Evolutionary conservation across 2,113 vertebrate genomes (phyloP).

Genomic region (Camelus bactrianus): DNA sequence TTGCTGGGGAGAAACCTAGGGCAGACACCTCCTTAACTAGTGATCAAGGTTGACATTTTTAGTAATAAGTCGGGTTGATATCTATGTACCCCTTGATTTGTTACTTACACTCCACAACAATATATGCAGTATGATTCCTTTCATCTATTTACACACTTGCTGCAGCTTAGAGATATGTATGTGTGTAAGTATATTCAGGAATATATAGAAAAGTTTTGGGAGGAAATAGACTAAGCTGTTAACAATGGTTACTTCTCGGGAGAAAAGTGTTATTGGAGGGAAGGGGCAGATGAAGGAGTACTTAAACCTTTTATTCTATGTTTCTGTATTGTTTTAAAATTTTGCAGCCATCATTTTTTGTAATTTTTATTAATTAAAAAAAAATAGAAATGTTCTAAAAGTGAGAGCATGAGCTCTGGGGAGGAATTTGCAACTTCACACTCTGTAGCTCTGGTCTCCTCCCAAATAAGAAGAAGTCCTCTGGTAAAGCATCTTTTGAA

Average conservation of each 20-base stretch:
- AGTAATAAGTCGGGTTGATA: not conserved
- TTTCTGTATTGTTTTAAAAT: not conserved
- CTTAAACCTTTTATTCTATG: not conserved
- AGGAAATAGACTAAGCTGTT: not conserved
- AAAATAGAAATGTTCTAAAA: not conserved
- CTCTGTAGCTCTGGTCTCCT: not conserved
- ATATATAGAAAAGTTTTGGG: not conserved
- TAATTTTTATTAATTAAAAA: not conserved
- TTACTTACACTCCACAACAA: not conserved
- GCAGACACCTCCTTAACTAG: not conserved
- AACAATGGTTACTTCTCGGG: not conserved
- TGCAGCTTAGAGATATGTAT: not conserved
- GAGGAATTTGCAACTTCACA: not conserved
- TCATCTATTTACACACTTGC: not conserved
- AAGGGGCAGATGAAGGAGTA: not conserved
- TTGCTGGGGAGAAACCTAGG: not conserved
- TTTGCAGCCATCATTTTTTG: not conserved
- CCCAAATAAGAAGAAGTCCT: not conserved
- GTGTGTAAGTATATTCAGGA: not conserved
- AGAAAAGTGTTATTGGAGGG: not conserved
- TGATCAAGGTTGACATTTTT: not conserved
- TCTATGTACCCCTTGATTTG: not conserved
- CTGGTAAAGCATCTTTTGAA: not conserved
- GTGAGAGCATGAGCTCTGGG: not conserved
- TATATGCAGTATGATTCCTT: not conserved